These are phyloP conservation scores for Pristiophorus japonicus DNA, from an alignment of 2,113 vertebrate genomes.

Conservation along the genomic window DNA sequence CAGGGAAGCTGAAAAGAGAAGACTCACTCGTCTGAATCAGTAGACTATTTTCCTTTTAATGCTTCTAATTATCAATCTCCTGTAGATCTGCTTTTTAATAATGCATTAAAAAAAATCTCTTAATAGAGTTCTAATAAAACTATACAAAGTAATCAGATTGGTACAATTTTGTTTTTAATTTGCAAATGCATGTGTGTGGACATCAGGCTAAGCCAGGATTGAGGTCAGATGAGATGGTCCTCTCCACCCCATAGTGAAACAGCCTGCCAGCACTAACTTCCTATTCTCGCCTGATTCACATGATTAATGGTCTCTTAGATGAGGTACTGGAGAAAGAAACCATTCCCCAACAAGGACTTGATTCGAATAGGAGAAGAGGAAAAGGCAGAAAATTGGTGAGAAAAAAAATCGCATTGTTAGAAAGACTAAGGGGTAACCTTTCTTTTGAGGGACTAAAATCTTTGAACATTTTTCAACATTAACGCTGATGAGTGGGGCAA, in stretches of 20 bases:
- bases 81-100: not conserved
- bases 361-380: not conserved
- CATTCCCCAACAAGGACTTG: not conserved
- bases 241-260: not conserved
- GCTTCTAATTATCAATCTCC: not conserved
- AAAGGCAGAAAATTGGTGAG: not conserved
- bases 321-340: not conserved
- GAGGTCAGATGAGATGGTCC: not conserved
- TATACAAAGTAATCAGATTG: not conserved
- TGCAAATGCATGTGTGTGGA: not conserved
- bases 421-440: not conserved
- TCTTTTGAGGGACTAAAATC: not conserved
- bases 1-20: not conserved
- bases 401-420: not conserved
- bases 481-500: not conserved
- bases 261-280: not conserved
- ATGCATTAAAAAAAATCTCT: not conserved
- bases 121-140: not conserved
- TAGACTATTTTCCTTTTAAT: not conserved
- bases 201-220: not conserved
- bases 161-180: not conserved
- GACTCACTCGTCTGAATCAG: not conserved
- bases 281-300: not conserved
- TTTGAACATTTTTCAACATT: constrained; percentile 6
- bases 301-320: not conserved